Conservation (phyloP, 2,888 invertebrate genomes). For the Xylophagus ater region DNA sequence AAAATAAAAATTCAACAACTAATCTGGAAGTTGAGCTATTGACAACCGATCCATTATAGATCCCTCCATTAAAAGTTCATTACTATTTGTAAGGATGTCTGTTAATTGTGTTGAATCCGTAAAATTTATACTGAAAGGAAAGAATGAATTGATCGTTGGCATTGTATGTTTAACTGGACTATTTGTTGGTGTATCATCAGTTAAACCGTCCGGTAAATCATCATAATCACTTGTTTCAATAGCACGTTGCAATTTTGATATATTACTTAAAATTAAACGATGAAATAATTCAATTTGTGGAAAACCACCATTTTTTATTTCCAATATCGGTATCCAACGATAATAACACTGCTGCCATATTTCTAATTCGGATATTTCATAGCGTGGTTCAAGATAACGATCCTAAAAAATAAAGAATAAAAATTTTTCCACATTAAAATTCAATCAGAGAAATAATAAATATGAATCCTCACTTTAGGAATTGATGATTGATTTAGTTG, state of each 20-base stretch:
- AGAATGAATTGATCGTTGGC: constrained; percentile 37
- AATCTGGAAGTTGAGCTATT: constrained; percentile 27
- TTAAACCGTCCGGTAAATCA: constrained; percentile 29
- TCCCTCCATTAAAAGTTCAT: constrained; percentile 33
- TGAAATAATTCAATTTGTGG: constrained; percentile 38
- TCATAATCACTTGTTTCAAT: constrained; percentile 34
- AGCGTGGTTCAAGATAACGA: constrained; percentile 42
- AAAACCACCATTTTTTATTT: constrained; percentile 42
- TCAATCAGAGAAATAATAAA: neutral
- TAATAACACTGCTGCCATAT: constrained; percentile 86
- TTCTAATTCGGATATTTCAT: constrained; percentile 47
- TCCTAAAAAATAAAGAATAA: constrained; percentile 19
- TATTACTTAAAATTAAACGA: constrained; percentile 34
- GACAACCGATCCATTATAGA: constrained; percentile 37
- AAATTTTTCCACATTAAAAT: neutral
- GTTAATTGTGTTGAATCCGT: constrained; percentile 33
- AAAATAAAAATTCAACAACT: no score
- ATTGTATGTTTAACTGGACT: constrained; percentile 19
- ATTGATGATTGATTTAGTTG: constrained; percentile 26
- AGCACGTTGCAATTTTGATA: constrained; percentile 35
- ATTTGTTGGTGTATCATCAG: constrained; percentile 25
- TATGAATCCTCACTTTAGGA: constrained; percentile 23
- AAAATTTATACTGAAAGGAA: constrained; percentile 36
- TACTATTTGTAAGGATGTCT: constrained; percentile 35
- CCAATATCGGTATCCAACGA: constrained; percentile 75